Base-by-base conservation (phyloP, 1,140 invertebrate species). In the Odontomachus brunneus region DNA sequence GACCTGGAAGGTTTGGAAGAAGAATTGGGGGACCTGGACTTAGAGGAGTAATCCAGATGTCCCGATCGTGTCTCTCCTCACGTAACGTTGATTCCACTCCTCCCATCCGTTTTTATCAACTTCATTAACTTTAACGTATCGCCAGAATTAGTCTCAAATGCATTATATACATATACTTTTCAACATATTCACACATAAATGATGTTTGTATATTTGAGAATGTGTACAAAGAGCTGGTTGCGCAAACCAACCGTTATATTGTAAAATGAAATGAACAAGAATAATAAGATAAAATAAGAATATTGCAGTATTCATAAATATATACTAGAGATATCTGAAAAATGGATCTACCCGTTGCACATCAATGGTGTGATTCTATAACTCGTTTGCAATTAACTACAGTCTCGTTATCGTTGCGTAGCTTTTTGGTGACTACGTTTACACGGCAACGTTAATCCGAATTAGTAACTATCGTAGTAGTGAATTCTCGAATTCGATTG, bases 1-100 rank as follows among this genome's bases (percentile, higher is more conserved):
- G 97, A 98, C 90, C 93, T 97, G 57, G 97, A 97, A 88, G 96
- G 95, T 76, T 93, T 98, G 72, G 98, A 98, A 90, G 97, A 98
- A 89, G 97, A 98, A 94, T 93, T 98, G 87, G 95, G 97, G 89
- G 96, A 96, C 90, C 92, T 97, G 86, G 96, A 97, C 91, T 91
- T 96, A 82, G 95, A 96, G 90, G 95, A 96, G 91, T 96, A 94
- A 93, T 91, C 88, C 84, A 92, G 88, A 85, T 80, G 86, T 91
- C 88, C 86, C 89, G 24, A 81, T 71, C 24, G 26, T 78, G 44
- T 85, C 88, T 91, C 88, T 86, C 88, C 86, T 69, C 33, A 67
- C 22, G 53, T 63, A 57, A 85, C 76, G 26, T 86, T 83, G 69
- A 14, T 55, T 83, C 24, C 78, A 51, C n/a, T 63, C 57, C 65